Base-by-base conservation (phyloP, 1,140 invertebrate species). In the Aphaenogaster ashmeadi region DNA sequence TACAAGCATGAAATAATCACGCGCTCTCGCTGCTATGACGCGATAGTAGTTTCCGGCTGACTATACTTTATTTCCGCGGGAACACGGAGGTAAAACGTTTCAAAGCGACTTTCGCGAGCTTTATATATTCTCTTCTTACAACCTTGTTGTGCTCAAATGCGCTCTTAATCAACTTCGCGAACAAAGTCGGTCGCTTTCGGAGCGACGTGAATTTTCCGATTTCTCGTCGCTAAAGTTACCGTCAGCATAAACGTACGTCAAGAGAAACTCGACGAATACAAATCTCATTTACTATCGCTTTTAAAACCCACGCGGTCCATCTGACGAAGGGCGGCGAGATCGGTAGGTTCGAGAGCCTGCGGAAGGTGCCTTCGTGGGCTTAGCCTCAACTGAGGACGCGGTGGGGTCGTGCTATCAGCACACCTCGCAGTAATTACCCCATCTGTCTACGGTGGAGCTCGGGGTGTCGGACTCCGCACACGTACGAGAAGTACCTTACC, bases 371-470 rank as follows among this genome's bases (percentile, higher is more conserved):
- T 72, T 83, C 38, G 41, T 60, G 52, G 27, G 38, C 18, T 83
- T 67, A 60, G 21, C 27, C 66, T 71, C 13, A 44, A 18, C 66
- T 6, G 38, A 72, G 66, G 27, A 54, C 66, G 50, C 79, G 44
- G 79, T 87, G 71, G 84, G 66, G 74, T 86, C 85, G 80, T 88
- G 79, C 87, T 92, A 93, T 92, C 89, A 89, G 88, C 88, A 80
- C 90, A 89, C 93, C 80, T 88, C 78, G 87, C 90, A 89, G 89
- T 93, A 93, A 94, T 93, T 93, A 93, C 89, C 91, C 90, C 90
- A 93, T 93, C 91, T 86, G 92, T 93, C 90, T 93, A 90, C 77
- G 81, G 78, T 86, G 86, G 69, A 91, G 89, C 87, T 87, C 90
- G 87, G n/a, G n/a, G 91, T 89, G 88, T 87, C 89, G 77, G 89